Percentiles rank a stretch among this genome's conserved stretches.
phyloP scores from a whole-genome alignment of 2,113 vertebrate genomes.

The Hyaena hyaena region DNA sequence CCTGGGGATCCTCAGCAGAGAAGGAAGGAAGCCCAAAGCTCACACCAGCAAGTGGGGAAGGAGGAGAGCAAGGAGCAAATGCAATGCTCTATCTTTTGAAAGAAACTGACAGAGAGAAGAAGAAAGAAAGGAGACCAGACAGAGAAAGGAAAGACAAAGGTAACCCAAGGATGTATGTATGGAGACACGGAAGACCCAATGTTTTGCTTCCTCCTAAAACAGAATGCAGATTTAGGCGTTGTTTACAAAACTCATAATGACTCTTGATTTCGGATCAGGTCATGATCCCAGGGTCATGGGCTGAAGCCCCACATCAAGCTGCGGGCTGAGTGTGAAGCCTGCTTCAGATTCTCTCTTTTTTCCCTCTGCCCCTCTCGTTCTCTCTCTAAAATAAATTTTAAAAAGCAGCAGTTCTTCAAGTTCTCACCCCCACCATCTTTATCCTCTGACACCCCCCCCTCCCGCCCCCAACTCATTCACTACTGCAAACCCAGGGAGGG shows the following conservation, averaged over 20 bases:
- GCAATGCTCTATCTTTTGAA: not conserved
- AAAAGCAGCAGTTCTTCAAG: not conserved
- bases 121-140: not conserved
- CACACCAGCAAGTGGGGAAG: not conserved
- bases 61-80: rapidly evolving
- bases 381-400: too few species aligned
- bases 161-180: too few species aligned
- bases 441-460: not conserved
- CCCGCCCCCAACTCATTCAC: not conserved
- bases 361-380: too few species aligned
- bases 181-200: not conserved
- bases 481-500: not conserved
- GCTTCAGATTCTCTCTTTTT: too few species aligned
- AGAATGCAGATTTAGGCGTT: not conserved
- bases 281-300: too few species aligned
- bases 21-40: too few species aligned
- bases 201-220: not conserved
- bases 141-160: not conserved
- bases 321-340: too few species aligned
- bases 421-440: not conserved
- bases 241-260: not conserved
- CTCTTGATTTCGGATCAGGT: too few species aligned
- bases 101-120: not conserved
- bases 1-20: not conserved
- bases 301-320: too few species aligned